Evolutionary conservation across 2,797 vertebrate genomes (phyloP).

Genomic region (Pseudomugil tenellus): DNA sequence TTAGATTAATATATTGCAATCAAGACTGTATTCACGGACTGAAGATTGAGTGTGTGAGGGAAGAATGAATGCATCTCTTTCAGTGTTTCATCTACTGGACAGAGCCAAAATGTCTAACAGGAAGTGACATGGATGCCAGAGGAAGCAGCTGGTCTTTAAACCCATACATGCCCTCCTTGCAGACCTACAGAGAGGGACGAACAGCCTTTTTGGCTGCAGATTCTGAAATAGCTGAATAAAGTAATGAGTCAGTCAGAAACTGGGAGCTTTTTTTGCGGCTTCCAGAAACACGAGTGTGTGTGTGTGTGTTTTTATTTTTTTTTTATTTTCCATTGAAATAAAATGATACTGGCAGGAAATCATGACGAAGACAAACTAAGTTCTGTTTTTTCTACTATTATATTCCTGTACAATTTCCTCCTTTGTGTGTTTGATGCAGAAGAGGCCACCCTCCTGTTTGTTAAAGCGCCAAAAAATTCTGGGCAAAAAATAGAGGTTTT

Average conservation of each 20-base stretch:
- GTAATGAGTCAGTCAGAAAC: constrained; percentile 34
- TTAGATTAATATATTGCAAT: background rate
- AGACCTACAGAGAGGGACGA: constrained; percentile 18
- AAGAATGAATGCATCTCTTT: constrained; percentile 15
- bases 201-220: constrained; percentile 15
- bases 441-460: constrained; percentile 41
- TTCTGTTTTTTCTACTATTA: constrained; percentile 36
- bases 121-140: constrained; percentile 29
- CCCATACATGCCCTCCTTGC: constrained; percentile 12
- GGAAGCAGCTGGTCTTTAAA: constrained; percentile 40
- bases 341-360: constrained; percentile 8
- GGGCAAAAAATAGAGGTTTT: constrained; percentile 8
- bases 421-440: constrained; percentile 51
- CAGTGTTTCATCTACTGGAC: constrained; percentile 3
- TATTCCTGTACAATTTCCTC: constrained; percentile 42
- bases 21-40: background rate
- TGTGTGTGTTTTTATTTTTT: background rate
- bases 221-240: constrained; percentile 21
- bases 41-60: background rate
- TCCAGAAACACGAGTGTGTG: constrained; percentile 30
- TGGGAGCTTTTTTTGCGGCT: constrained; percentile 19
- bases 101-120: constrained; percentile 17
- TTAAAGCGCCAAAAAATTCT: constrained; percentile 28
- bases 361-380: constrained; percentile 40
- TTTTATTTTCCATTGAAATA: background rate